Evolutionary conservation across 2,888 invertebrate genomes (phyloP).

Genomic region (Cephus rjabovi): DNA sequence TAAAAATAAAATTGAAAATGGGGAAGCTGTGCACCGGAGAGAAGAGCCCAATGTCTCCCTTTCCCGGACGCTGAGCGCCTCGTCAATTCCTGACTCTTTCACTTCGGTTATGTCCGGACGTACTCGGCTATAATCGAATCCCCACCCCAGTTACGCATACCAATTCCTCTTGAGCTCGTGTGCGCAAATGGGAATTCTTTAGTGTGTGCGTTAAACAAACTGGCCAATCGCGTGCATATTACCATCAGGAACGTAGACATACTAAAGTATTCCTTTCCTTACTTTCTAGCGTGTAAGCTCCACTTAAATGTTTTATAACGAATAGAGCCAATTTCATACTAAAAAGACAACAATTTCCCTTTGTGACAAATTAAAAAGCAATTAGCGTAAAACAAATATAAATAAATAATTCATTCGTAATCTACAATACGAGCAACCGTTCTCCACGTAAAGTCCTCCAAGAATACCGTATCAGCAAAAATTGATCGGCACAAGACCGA

Average conservation of each 20-base stretch:
- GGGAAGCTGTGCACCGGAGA: slow-evolving; percentile 60
- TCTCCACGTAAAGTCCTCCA: background rate
- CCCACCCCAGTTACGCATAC: slow-evolving; percentile 23
- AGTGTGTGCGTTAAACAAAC: slow-evolving; percentile 13
- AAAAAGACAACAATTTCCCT: background rate
- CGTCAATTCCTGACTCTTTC: slow-evolving; percentile 60
- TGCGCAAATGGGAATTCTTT: slow-evolving; percentile 2
- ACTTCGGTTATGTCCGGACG: slow-evolving; percentile 48
- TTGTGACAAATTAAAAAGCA: background rate
- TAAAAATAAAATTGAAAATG: slow-evolving; percentile 57
- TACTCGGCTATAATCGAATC: slow-evolving; percentile 44
- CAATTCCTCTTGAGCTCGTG: slow-evolving; percentile 13
- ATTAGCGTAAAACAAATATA: background rate
- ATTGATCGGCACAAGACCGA: background rate
- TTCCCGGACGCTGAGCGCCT: slow-evolving; percentile 34
- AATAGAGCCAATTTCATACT: background rate
- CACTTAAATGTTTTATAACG: background rate
- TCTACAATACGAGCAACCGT: background rate
- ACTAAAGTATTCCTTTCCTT: background rate
- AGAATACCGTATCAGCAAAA: background rate
- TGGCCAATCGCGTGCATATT: slow-evolving; percentile 14
- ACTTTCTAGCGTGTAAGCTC: background rate
- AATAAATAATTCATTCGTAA: background rate
- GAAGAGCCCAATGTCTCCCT: slow-evolving; percentile 52
- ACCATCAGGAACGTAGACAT: slow-evolving; percentile 16